Evolutionary conservation across 2,797 vertebrate species (phyloP).

Genomic region (Eospalax fontanierii): DNA sequence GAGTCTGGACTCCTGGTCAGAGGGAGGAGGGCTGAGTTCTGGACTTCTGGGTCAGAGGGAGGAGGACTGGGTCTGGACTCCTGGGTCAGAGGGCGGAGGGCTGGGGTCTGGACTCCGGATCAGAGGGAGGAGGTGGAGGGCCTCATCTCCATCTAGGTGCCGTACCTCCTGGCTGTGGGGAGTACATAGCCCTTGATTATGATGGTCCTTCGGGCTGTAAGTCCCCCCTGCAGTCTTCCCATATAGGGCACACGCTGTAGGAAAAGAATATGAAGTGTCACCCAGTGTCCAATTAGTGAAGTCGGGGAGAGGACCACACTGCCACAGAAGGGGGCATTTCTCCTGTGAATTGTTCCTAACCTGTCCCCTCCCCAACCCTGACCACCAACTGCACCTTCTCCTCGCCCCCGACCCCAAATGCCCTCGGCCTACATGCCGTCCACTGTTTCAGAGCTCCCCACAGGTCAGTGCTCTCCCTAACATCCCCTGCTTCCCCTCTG

Average conservation of each 20-base stretch:
- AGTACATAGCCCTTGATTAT: constrained; percentile 91
- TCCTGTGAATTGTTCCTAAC: not conserved
- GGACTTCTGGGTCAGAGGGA: not conserved
- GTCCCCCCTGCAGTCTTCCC: constrained; percentile 90
- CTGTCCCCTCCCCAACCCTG: too few relatives aligned
- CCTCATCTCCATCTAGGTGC: not conserved
- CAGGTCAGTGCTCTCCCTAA: not conserved
- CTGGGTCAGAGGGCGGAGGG: too few relatives aligned
- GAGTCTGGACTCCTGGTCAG: not conserved
- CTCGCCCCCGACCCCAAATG: not conserved
- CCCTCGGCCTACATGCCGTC: not conserved
- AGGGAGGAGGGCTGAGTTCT: not conserved
- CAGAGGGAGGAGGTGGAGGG: not conserved
- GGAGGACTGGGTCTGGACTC: not conserved
- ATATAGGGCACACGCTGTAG: constrained; percentile 90
- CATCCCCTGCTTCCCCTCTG: not conserved
- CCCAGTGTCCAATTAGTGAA: not conserved
- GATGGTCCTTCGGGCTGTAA: constrained; percentile 91
- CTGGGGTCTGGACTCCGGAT: not conserved
- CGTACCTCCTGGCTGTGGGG: constrained; percentile 85
- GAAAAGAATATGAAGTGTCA: not conserved
- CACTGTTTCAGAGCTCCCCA: not conserved
- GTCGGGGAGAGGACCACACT: not conserved
- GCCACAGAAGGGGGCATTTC: not conserved
- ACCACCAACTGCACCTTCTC: not conserved